Evolutionary conservation across 1,140 invertebrate genomes (phyloP), one percentile per base, ranked within the genome.

Genomic region (Leptonema lineaticorne): DNA sequence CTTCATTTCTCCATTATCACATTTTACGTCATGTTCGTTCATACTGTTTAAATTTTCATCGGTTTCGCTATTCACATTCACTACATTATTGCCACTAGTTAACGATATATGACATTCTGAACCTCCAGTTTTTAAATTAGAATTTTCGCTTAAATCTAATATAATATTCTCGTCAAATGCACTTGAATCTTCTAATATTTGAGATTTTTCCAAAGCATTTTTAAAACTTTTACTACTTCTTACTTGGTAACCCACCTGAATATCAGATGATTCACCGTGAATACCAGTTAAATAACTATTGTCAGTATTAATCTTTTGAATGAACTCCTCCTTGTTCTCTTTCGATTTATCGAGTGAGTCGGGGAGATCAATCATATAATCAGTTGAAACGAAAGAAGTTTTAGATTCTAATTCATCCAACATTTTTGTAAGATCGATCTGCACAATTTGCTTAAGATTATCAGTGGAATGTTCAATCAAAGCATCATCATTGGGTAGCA

Each of bases 401-500:
- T 66, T 29, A 56, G 28, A 66, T 57, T 66, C 48, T 14, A 66
- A 29, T 41, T 66, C 63, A 20, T 29, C 63, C 3, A 66, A 37
- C 9, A 66, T 66, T 41, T 57, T 48, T 37, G 63, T 57, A 37
- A 66, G 30, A 56, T 33, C 9, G 14, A 66, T 57, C 4, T 29
- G 27, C 46, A 58, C 58, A 11, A 29, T 29, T n/a, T 48, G 28
- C 45, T 69, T 63, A 11, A 63, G 29, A 24, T 45, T 68, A 28
- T 72, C 71, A 27, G 65, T 37, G 26, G 59, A 64, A 58, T 67
- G 63, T 53, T 65, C 64, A 16, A 60, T 50, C 0, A 75, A 73
- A 24, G 75, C 73, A 50, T 78, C 80, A 9, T 92, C 90, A 28
- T 85, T 82, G 4, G 91, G 90, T 58, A 93, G 79, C 33, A 92